phyloP scores from a whole-genome alignment of 2,113 vertebrate species.

The Blennius ocellaris region DNA sequence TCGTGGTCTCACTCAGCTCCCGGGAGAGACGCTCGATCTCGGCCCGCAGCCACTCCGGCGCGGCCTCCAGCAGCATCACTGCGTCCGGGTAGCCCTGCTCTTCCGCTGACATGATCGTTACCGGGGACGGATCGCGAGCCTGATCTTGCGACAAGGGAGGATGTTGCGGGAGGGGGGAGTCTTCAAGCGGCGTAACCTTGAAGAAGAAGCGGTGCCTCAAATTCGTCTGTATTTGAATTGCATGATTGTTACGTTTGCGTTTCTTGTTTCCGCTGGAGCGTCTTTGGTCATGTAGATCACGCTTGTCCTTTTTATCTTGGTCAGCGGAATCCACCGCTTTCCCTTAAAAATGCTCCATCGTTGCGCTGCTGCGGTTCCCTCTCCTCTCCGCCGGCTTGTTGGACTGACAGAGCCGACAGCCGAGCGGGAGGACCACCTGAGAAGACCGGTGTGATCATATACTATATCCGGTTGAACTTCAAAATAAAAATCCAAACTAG shows the following conservation, averaged over 20 bases:
- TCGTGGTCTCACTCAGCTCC: conserved; percentile 94
- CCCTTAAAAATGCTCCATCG: conserved; percentile 65
- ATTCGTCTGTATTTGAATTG: conserved; percentile 79
- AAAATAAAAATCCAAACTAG: conserved; percentile 36
- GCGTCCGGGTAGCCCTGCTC: conserved; percentile 85
- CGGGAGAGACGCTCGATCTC: conserved; percentile 92
- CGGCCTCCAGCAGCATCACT: conserved; percentile 86
- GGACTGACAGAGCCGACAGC: conserved; percentile 25
- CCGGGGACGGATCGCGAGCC: conserved; percentile 49
- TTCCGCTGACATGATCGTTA: conserved; percentile 85
- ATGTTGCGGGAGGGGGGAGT: conserved; percentile 37
- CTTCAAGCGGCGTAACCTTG: conserved; percentile 75
- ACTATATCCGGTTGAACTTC: conserved; percentile 36
- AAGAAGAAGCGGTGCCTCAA: conserved; percentile 63
- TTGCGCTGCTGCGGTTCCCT: conserved; percentile 16
- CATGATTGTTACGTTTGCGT: conserved; percentile 70
- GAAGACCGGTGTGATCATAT: background rate
- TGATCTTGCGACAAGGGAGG: conserved; percentile 47
- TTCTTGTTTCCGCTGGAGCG: conserved; percentile 45
- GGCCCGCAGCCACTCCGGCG: conserved; percentile 89
- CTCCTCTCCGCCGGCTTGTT: conserved; percentile 68
- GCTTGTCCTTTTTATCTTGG: conserved; percentile 30
- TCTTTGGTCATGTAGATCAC: conserved; percentile 72
- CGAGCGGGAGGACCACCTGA: conserved; percentile 15
- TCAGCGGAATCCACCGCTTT: conserved; percentile 49